phyloP scores from a whole-genome alignment of 1,140 invertebrate species.

The Philotrypesis tridentata region DNA sequence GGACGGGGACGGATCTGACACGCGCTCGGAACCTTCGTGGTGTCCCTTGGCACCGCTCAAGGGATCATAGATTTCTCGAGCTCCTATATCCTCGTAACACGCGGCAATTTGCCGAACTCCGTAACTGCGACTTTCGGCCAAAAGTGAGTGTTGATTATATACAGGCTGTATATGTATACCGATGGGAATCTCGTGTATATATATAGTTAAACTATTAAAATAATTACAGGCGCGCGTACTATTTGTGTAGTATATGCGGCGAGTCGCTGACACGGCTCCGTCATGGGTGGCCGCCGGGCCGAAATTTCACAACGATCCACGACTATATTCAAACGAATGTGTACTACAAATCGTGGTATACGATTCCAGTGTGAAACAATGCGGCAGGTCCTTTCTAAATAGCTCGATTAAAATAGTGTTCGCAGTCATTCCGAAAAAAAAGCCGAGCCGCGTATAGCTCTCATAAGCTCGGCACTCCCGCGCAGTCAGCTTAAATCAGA shows the following conservation, averaged over 20 bases:
- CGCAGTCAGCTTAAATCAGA: background rate
- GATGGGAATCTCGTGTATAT: too few species aligned
- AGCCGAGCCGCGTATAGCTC: background rate
- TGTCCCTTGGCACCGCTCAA: background rate
- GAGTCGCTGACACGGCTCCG: too few species aligned
- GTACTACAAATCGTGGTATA: background rate
- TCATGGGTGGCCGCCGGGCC: too few species aligned
- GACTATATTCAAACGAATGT: background rate
- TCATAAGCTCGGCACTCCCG: slow-evolving; percentile 25
- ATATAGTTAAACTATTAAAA: too few species aligned
- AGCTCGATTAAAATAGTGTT: background rate
- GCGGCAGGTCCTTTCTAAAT: background rate
- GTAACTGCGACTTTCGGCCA: background rate
- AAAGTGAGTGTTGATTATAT: too few species aligned
- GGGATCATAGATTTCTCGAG: background rate
- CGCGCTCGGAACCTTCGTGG: background rate
- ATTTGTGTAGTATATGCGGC: too few species aligned
- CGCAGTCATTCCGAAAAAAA: background rate
- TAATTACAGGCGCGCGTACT: too few species aligned
- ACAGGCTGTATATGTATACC: too few species aligned
- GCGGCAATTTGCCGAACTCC: background rate
- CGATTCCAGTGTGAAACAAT: background rate
- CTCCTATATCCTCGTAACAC: background rate
- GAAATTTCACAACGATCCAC: too few species aligned
- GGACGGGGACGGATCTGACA: slow-evolving; percentile 2